phyloP scores from a whole-genome alignment of 1,140 invertebrate species.

The Periplaneta americana region DNA sequence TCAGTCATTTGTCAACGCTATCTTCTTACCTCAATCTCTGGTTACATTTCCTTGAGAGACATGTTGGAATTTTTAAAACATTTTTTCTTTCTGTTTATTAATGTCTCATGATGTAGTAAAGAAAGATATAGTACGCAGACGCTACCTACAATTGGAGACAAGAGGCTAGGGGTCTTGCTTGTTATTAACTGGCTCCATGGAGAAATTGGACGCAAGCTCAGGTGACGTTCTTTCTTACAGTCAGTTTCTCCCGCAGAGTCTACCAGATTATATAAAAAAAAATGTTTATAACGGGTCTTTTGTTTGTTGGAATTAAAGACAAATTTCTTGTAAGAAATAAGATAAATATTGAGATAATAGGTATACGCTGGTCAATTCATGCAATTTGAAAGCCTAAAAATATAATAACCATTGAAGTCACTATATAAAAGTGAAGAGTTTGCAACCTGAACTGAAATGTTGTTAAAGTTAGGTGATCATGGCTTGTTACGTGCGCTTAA shows the following conservation, averaged over 20 bases:
- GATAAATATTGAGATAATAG: no score
- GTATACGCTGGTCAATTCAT: no score
- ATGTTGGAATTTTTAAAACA: neutral
- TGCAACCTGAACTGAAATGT: no score
- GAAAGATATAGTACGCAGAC: neutral
- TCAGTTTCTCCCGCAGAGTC: neutral
- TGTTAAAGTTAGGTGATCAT: no score
- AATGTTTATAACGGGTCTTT: no score
- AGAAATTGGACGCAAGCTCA: neutral
- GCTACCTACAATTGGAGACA: neutral
- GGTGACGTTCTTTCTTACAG: neutral
- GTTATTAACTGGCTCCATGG: neutral
- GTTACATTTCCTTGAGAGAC: neutral
- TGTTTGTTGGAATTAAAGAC: no score
- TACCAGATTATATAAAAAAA: no score
- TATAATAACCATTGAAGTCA: no score
- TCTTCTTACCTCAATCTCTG: neutral
- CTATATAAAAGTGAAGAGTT: no score
- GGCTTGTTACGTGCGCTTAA: no score
- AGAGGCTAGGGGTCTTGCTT: neutral
- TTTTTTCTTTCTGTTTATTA: neutral
- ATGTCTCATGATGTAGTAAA: neutral
- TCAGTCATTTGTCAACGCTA: neutral
- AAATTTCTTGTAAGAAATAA: no score
- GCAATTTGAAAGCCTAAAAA: no score